Conservation (phyloP, 2,113 vertebrate species). For the Menidia beryllina region DNA sequence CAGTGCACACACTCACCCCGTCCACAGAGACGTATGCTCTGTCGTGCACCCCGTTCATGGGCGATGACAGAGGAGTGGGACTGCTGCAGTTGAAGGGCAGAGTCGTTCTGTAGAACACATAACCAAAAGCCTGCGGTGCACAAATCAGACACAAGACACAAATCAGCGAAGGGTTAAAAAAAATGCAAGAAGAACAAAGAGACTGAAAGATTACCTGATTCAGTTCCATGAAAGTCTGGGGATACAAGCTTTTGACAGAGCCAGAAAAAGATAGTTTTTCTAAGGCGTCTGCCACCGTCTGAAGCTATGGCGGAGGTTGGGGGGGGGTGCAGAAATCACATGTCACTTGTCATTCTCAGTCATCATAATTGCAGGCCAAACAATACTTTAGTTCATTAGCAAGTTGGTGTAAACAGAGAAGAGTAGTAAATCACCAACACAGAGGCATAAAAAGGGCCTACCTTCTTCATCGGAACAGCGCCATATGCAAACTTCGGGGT, state of each 20-base stretch:
- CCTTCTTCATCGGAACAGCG: conserved; percentile 85
- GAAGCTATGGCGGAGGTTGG: too few relatives aligned
- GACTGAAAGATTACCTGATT: conserved; percentile 86
- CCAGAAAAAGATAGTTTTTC: conserved; percentile 83
- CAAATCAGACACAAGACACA: not conserved
- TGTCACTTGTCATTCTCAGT: conserved; percentile 1
- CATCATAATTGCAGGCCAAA: not conserved
- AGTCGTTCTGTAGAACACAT: conserved; percentile 89
- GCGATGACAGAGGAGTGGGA: conserved; percentile 82
- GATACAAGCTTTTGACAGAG: conserved; percentile 85
- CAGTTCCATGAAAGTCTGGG: conserved; percentile 88
- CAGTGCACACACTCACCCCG: too few relatives aligned
- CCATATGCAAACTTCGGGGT: conserved; percentile 95
- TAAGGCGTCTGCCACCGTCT: conserved; percentile 81
- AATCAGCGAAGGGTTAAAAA: not conserved
- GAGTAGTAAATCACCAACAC: not conserved
- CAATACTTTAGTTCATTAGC: not conserved
- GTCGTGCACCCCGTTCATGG: conserved; percentile 87
- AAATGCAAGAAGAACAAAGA: not conserved
- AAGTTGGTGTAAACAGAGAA: not conserved
- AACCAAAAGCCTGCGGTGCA: conserved; percentile 86
- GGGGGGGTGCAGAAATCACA: not conserved
- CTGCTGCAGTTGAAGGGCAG: conserved; percentile 84
- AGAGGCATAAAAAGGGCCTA: conserved; percentile 74
- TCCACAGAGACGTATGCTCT: conserved; percentile 90